Evolutionary conservation across 1,140 invertebrate species (phyloP).

Genomic region (Papilio machaon): DNA sequence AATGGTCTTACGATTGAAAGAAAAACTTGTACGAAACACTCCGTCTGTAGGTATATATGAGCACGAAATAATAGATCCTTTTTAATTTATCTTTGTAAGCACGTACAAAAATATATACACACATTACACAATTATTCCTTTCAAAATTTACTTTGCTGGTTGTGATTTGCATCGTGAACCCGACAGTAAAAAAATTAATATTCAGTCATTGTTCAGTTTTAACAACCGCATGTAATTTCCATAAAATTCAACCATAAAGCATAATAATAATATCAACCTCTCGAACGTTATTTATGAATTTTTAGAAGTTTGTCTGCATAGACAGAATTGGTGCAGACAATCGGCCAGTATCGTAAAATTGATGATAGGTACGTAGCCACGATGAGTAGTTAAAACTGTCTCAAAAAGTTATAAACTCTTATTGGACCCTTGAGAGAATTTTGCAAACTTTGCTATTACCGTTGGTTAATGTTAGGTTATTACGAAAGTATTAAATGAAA

Average conservation of each 20-base stretch:
- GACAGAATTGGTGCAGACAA: conserved; percentile 18
- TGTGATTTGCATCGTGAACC: not conserved
- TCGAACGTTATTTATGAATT: conserved; percentile 21
- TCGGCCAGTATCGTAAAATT: conserved; percentile 20
- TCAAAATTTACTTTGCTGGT: not conserved
- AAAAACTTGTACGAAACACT: too few species aligned
- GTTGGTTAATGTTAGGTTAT: not conserved
- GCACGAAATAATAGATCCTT: not conserved
- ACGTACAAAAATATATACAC: too few species aligned
- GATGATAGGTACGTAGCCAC: conserved; percentile 24
- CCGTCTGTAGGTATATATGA: too few species aligned
- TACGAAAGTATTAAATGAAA: not conserved
- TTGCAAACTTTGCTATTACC: not conserved
- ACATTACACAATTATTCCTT: too few species aligned
- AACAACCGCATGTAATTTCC: not conserved
- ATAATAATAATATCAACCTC: conserved; percentile 1
- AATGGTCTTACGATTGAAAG: too few species aligned
- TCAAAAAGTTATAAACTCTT: conserved; percentile 15
- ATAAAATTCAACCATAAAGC: conserved; percentile 1
- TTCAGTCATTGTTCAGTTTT: not conserved
- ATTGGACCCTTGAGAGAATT: conserved; percentile 15
- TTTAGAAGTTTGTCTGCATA: conserved; percentile 23
- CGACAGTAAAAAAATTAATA: not conserved
- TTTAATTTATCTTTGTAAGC: too few species aligned
- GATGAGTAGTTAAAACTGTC: conserved; percentile 20